Base-by-base conservation (phyloP, 2,113 vertebrate genomes). In the Gracilinanus agilis region DNA sequence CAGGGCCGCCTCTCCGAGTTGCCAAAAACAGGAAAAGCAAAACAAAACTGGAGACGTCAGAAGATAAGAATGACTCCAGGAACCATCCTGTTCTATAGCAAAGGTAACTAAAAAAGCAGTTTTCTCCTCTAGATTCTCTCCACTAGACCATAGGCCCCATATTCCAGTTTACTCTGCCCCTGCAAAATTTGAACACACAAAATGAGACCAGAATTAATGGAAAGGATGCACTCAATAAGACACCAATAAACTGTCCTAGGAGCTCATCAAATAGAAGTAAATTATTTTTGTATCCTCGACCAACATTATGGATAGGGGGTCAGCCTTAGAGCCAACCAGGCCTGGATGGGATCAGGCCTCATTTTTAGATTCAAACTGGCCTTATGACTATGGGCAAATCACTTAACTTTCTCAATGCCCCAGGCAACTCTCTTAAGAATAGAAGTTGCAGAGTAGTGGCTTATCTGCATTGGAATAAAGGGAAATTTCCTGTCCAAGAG, bases 141-240 rank as follows among this genome's bases (percentile, higher is more conserved):
- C 21, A 40, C n/a, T 16, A 83, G 40, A 83, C 16, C 34, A 40
- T 83, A 83, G 16, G 34, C 19, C 67, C 67, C 67, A 83, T 21
- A 40, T 7, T 83, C 67, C 67, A 75, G 34, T 6, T 75, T 21
- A 75, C 10, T 75, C 67, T 23, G 67, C 67, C 5, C 0, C n/a
- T 40, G 54, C 55, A 55, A n/a, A 92, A 44, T 58, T 19, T 9
- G 83, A 19, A 88, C 40, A n/a, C 83, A 83, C n/a, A 40, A 83
- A 83, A 83, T 21, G n/a, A 40, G 67, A 83, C 67, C 19, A 83
- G 44, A 34, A 34, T 44, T 53, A 88, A 12, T 91, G 49, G n/a
- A 55, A n/a, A 55, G 88, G 91, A 89, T 6, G 24, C 53, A 61
- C 90, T 93, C 75, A 29, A 58, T 56, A n/a, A 91, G 92, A 92